Conservation (phyloP, 2,888 invertebrate species). For the Drosophila rubida region DNA sequence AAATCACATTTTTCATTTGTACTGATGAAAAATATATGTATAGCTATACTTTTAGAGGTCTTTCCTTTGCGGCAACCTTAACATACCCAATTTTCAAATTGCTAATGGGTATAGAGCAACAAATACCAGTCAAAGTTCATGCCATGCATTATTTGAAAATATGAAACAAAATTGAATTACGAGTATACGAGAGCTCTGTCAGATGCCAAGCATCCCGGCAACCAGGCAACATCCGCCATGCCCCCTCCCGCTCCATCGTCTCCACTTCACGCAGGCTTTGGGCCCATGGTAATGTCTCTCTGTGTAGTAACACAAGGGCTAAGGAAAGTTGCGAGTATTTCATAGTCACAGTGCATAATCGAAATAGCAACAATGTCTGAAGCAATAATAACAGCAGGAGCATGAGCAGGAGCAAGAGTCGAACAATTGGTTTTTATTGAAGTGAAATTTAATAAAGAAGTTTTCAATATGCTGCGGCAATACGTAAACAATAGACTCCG, state of each 20-base stretch:
- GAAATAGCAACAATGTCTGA: slow-evolving; percentile 37
- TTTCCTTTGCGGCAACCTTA: no score
- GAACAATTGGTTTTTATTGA: slow-evolving; percentile 63
- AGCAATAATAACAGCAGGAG: slow-evolving; percentile 31
- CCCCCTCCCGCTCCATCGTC: not conserved
- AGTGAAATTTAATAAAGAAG: slow-evolving; percentile 64
- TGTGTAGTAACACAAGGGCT: slow-evolving; percentile 3
- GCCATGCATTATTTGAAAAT: slow-evolving; percentile 61
- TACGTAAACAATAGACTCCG: slow-evolving; percentile 62
- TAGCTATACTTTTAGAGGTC: no score
- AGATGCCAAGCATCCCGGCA: slow-evolving; percentile 39
- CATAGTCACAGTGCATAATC: slow-evolving; percentile 43
- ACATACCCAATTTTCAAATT: no score
- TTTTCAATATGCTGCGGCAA: slow-evolving; percentile 62
- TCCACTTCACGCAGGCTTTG: not conserved
- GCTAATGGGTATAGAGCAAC: not conserved
- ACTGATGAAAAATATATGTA: no score
- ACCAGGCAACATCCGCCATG: not conserved
- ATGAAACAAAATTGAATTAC: slow-evolving; percentile 62
- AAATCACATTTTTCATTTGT: no score
- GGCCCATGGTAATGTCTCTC: slow-evolving; percentile 14
- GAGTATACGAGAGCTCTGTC: slow-evolving; percentile 32
- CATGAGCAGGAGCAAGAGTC: slow-evolving; percentile 36
- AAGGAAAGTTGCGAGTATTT: slow-evolving; percentile 40
- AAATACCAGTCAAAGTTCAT: slow-evolving; percentile 22